Conservation (phyloP, 2,888 invertebrate genomes). For the Baronia brevicornis region DNA sequence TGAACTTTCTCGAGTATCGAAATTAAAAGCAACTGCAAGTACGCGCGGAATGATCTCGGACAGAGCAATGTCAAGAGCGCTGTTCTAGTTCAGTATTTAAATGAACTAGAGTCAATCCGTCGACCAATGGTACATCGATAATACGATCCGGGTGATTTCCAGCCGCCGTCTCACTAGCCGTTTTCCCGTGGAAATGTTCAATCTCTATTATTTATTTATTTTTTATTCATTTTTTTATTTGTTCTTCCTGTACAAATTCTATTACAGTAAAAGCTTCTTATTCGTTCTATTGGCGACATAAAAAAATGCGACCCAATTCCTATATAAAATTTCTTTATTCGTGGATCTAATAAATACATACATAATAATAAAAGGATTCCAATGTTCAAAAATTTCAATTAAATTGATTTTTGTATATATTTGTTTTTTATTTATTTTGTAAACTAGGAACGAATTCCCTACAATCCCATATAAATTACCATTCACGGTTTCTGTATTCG, state of each 20-base stretch:
- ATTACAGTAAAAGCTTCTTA: no score
- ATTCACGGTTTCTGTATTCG: no score
- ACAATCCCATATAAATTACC: no score
- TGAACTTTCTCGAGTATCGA: constrained; percentile 16
- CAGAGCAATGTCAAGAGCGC: constrained; percentile 58
- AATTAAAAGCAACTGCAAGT: constrained; percentile 14
- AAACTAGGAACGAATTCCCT: no score
- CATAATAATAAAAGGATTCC: no score
- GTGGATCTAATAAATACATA: no score
- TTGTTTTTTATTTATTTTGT: no score
- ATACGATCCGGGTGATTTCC: constrained; percentile 41
- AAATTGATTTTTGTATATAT: no score
- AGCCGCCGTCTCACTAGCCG: constrained; percentile 23
- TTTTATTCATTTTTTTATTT: constrained; percentile 1
- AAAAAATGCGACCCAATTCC: no score
- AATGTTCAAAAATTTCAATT: no score
- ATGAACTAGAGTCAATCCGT: constrained; percentile 51
- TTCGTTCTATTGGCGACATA: no score
- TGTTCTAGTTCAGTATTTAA: constrained; percentile 66
- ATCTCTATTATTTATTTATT: not conserved
- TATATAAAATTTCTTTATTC: no score
- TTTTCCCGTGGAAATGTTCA: constrained; percentile 17
- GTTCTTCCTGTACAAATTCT: not conserved
- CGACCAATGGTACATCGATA: constrained; percentile 33
- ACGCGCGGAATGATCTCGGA: constrained; percentile 37